These are phyloP conservation scores for Actinia tenebrosa DNA, from an alignment of 64 coral and sea anemone genomes.

Conservation along the genomic window DNA sequence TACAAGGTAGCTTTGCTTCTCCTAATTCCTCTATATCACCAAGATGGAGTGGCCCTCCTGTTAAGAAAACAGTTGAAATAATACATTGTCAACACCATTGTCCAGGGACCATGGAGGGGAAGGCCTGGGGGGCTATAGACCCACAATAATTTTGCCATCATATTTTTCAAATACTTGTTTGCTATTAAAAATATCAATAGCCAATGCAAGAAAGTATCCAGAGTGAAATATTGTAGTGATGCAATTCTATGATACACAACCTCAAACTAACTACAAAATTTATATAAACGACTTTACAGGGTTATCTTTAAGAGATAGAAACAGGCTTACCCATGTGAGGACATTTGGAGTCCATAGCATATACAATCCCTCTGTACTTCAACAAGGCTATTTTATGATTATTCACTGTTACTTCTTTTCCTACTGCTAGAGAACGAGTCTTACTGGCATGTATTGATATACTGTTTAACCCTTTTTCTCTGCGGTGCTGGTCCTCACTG, in stretches of 20 bases:
- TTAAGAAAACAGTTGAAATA: neutral
- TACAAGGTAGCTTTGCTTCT: slow-evolving; percentile 54
- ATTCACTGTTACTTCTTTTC: slow-evolving; percentile 65
- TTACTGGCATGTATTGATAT: neutral
- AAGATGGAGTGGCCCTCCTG: slow-evolving; percentile 87
- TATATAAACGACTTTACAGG: neutral
- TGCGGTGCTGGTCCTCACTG: too few relatives aligned
- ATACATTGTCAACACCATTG: neutral
- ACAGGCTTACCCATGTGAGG: slow-evolving; percentile 74
- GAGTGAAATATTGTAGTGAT: too few relatives aligned
- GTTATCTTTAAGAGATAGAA: neutral
- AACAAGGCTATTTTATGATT: slow-evolving; percentile 55
- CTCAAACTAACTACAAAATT: neutral
- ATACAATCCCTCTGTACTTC: slow-evolving; percentile 76
- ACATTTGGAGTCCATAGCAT: slow-evolving; percentile 82
- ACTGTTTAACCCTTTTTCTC: neutral
- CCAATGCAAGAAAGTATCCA: too few relatives aligned
- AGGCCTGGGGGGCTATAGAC: too few relatives aligned
- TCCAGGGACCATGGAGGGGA: too few relatives aligned
- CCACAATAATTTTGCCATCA: too few relatives aligned
- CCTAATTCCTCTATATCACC: slow-evolving; percentile 83
- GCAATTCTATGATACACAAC: too few relatives aligned
- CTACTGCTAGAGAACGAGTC: neutral
- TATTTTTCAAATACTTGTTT: too few relatives aligned
- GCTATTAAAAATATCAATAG: too few relatives aligned